Percentiles rank a stretch among this genome's conserved stretches.
Conservation (phyloP, 2,888 invertebrate species). For the Hybos culiciformis region DNA sequence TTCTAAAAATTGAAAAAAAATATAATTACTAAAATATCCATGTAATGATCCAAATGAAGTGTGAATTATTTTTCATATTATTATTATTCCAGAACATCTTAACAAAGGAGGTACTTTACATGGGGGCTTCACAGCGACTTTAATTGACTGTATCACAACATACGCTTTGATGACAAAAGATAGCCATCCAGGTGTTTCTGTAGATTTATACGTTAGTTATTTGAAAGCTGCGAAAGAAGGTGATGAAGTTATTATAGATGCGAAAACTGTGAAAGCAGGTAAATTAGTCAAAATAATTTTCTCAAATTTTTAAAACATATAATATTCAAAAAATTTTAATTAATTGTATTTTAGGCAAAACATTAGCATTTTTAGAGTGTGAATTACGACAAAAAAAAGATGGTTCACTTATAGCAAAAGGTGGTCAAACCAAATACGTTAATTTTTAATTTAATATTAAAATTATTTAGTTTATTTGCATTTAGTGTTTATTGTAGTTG, state of each 20-base stretch:
- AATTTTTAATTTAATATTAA: slow-evolving; percentile 16
- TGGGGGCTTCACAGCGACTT: slow-evolving; percentile 71
- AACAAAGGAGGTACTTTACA: slow-evolving; percentile 68
- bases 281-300: too few relatives aligned
- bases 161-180: slow-evolving; percentile 59
- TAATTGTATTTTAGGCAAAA: too few relatives aligned
- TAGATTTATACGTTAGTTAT: slow-evolving; percentile 74
- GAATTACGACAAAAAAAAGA: slow-evolving; percentile 61
- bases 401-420: slow-evolving; percentile 61
- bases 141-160: slow-evolving; percentile 60
- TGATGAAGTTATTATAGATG: slow-evolving; percentile 65
- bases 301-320: too few relatives aligned
- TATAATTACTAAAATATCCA: too few relatives aligned
- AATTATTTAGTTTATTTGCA: background rate
- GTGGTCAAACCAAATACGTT: slow-evolving; percentile 70
- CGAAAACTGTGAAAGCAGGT: slow-evolving; percentile 61
- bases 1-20: too few relatives aligned
- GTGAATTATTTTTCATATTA: too few relatives aligned
- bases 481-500: background rate
- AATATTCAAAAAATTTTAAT: too few relatives aligned
- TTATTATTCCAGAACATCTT: too few relatives aligned
- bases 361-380: slow-evolving; percentile 69
- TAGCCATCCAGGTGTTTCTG: slow-evolving; percentile 59
- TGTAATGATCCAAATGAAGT: too few relatives aligned
- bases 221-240: slow-evolving; percentile 62